Evolutionary conservation across 2,797 vertebrate genomes (phyloP).

Genomic region (Sebastes trivittatus): DNA sequence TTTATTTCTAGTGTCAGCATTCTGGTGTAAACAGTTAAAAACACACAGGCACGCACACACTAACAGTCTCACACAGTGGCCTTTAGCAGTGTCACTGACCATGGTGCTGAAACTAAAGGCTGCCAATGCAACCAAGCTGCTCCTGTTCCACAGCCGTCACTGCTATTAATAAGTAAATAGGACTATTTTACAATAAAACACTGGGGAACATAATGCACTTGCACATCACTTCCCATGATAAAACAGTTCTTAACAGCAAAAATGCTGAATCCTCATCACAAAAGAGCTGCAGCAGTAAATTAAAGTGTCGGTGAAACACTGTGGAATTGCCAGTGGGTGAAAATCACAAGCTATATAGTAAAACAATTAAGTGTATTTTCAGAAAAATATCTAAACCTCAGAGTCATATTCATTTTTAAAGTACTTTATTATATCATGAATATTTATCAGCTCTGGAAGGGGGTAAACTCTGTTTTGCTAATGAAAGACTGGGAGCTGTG

Average conservation of each 20-base stretch:
- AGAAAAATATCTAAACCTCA: not conserved
- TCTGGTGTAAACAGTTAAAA: not conserved
- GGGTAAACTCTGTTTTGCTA: constrained; percentile 20
- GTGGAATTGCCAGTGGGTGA: constrained; percentile 4
- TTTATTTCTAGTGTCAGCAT: not conserved
- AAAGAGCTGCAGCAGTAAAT: constrained; percentile 19
- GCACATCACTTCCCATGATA: not conserved
- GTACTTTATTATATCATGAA: constrained; percentile 25
- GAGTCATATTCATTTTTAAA: constrained; percentile 11
- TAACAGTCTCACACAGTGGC: not conserved
- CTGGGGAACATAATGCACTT: not conserved
- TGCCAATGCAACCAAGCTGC: not conserved
- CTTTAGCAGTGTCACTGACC: constrained; percentile 70
- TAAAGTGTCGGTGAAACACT: not conserved
- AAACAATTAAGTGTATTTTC: constrained; percentile 21
- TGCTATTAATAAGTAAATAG: not conserved
- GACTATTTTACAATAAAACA: not conserved
- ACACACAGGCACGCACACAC: not conserved
- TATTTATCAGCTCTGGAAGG: constrained; percentile 31
- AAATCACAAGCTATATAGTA: not conserved
- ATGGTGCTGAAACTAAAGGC: constrained; percentile 75
- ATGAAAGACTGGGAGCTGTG: not conserved
- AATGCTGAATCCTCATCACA: not conserved
- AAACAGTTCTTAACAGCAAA: not conserved
- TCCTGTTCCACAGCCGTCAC: not conserved